These are phyloP conservation scores for Trissolcus basalis DNA, from an alignment of 1,140 invertebrate species.

Conservation along the genomic window DNA sequence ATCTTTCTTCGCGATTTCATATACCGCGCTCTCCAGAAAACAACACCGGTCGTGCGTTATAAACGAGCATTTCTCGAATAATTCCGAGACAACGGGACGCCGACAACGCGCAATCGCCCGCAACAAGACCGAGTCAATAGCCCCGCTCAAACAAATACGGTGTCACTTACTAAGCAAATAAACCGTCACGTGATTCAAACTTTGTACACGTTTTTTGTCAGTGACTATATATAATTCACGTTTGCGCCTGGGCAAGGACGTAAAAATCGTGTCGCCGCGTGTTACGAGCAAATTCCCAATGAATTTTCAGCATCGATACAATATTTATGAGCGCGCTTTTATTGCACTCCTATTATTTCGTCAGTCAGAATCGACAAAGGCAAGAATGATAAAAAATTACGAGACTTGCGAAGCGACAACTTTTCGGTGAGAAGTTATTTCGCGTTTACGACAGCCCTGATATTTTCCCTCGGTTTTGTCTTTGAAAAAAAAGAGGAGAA, in stretches of 20 bases:
- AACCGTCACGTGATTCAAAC: constrained; percentile 35
- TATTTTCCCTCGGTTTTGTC: too few relatives aligned
- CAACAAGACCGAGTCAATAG: constrained; percentile 31
- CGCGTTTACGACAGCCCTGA: too few relatives aligned
- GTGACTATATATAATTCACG: too few relatives aligned
- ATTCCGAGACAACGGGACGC: constrained; percentile 53
- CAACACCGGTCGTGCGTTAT: constrained; percentile 50
- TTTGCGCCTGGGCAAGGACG: background rate
- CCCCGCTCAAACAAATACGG: constrained; percentile 26
- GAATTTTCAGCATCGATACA: constrained; percentile 32
- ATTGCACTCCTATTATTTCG: constrained; percentile 29
- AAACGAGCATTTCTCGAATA: constrained; percentile 55
- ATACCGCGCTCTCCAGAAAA: constrained; percentile 43
- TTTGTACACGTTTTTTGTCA: constrained; percentile 11
- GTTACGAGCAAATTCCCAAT: constrained; percentile 36
- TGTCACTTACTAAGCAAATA: constrained; percentile 30
- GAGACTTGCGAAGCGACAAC: too few relatives aligned
- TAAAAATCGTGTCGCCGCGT: constrained; percentile 32
- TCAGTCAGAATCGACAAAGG: constrained; percentile 23
- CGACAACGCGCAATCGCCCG: constrained; percentile 1
- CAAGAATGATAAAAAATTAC: constrained; percentile 1
- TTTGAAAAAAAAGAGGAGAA: too few relatives aligned
- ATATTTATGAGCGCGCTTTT: constrained; percentile 52
- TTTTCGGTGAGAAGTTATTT: too few relatives aligned
- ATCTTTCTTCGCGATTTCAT: constrained; percentile 50